Percentiles rank a stretch among this genome's conserved stretches.
phyloP scores from a whole-genome alignment of 1,140 invertebrate genomes.

The Zaprionus vittiger region DNA sequence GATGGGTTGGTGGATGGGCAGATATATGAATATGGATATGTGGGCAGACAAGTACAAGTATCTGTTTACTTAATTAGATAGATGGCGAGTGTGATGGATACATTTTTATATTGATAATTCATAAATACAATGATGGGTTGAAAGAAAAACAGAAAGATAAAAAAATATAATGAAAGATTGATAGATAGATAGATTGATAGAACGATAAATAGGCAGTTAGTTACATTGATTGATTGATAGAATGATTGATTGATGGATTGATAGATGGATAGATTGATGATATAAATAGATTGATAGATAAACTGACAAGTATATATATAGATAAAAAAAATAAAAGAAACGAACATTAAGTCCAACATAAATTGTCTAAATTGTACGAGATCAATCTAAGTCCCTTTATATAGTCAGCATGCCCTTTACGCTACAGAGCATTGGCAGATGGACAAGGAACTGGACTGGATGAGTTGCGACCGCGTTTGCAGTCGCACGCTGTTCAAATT shows the following conservation, averaged over 20 bases:
- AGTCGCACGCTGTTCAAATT: constrained; percentile 46
- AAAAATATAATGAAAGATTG: not conserved
- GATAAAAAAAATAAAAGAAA: too few species aligned
- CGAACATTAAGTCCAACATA: too few species aligned
- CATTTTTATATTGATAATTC: not conserved
- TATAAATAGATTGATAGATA: not conserved
- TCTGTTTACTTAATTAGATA: too few species aligned
- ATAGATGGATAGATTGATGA: not conserved
- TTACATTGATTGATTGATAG: too few species aligned
- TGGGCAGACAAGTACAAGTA: too few species aligned
- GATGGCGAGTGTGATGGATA: too few species aligned
- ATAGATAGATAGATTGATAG: too few species aligned
- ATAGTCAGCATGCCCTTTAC: not conserved
- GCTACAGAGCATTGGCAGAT: not conserved
- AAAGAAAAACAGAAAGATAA: not conserved
- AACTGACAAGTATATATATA: too few species aligned
- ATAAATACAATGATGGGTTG: not conserved
- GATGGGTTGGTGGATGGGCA: not conserved
- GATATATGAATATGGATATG: too few species aligned
- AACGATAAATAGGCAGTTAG: too few species aligned
- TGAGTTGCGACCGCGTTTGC: constrained; percentile 39
- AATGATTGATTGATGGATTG: not conserved
- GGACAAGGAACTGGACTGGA: constrained; percentile 15
- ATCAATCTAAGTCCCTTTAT: not conserved
- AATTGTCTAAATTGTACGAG: too few species aligned